Percentiles rank a stretch among this genome's conserved stretches.
These are phyloP conservation scores for Mechanitis mazaeus DNA, from an alignment of 2,888 invertebrate species.

Conservation along the genomic window DNA sequence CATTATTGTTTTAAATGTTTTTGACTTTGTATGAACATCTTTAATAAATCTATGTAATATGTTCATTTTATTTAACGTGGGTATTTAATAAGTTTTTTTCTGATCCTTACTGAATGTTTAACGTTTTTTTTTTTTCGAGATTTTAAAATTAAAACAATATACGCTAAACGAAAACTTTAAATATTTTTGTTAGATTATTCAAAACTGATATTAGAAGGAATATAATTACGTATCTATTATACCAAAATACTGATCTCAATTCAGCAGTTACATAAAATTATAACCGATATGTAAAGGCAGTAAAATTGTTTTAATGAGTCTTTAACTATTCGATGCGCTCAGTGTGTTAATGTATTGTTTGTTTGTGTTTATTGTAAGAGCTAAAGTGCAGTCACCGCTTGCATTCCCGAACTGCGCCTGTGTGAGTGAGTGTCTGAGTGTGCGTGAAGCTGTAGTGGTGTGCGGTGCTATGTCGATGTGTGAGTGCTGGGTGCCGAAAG, in stretches of 20 bases:
- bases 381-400: slow-evolving; percentile 76
- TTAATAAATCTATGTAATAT: slow-evolving; percentile 14
- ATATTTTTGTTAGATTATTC: no score
- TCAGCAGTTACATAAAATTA: slow-evolving; percentile 7
- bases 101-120: no score
- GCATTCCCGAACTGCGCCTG: slow-evolving; percentile 63
- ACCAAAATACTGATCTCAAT: not conserved
- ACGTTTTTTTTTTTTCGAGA: no score
- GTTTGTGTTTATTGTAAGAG: slow-evolving; percentile 75
- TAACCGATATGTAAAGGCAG: slow-evolving; percentile 34
- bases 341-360: slow-evolving; percentile 69
- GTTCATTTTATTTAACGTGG: not conserved
- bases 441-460: slow-evolving; percentile 38
- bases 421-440: slow-evolving; percentile 46
- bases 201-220: no score
- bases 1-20: not conserved
- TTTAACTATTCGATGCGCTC: slow-evolving; percentile 52
- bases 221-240: slow-evolving; percentile 1
- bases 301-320: slow-evolving; percentile 36
- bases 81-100: no score
- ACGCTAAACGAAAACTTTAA: no score
- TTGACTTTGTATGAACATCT: not conserved
- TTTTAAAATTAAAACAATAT: no score
- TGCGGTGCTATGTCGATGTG: slow-evolving; percentile 44
- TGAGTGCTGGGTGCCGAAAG: slow-evolving; percentile 64